Evolutionary conservation across 2,797 vertebrate genomes (phyloP).

Genomic region (Acomys russatus): DNA sequence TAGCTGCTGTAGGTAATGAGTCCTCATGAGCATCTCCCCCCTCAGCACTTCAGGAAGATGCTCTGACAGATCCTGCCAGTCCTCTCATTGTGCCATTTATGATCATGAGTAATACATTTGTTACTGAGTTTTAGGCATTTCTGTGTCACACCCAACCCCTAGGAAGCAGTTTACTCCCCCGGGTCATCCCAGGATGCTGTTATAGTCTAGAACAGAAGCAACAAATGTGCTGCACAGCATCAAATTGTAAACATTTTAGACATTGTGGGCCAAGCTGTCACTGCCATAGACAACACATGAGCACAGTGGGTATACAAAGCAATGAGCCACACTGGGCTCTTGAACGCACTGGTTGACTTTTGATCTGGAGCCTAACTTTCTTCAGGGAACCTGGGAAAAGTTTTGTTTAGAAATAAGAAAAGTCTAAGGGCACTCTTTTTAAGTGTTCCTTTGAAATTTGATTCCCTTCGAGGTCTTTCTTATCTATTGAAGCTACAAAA

Average conservation of each 20-base stretch:
- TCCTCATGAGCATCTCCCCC: background rate
- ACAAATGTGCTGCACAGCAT: background rate
- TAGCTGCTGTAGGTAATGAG: background rate
- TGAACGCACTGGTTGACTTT: background rate
- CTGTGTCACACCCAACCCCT: background rate
- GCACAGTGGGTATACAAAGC: background rate
- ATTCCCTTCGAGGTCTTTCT: conserved; percentile 64
- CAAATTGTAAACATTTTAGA: conserved; percentile 3
- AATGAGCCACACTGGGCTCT: background rate
- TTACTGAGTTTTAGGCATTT: background rate
- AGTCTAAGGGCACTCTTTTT: background rate
- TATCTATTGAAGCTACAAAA: conserved; percentile 60
- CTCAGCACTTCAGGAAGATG: background rate
- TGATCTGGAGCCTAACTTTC: background rate
- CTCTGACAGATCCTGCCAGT: too few species aligned
- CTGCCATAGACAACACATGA: background rate
- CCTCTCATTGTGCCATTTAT: background rate
- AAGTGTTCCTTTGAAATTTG: conserved; percentile 68
- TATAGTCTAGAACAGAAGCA: background rate
- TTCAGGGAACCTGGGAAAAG: background rate
- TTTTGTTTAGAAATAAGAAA: conserved; percentile 59
- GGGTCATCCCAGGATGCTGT: background rate
- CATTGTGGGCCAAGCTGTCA: background rate
- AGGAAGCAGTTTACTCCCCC: background rate
- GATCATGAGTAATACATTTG: background rate